A percentile compares a stretch with the other conserved stretches of the same genome.
Evolutionary conservation across 2,888 invertebrate species (phyloP).

Genomic region (Eupithecia exiguata): DNA sequence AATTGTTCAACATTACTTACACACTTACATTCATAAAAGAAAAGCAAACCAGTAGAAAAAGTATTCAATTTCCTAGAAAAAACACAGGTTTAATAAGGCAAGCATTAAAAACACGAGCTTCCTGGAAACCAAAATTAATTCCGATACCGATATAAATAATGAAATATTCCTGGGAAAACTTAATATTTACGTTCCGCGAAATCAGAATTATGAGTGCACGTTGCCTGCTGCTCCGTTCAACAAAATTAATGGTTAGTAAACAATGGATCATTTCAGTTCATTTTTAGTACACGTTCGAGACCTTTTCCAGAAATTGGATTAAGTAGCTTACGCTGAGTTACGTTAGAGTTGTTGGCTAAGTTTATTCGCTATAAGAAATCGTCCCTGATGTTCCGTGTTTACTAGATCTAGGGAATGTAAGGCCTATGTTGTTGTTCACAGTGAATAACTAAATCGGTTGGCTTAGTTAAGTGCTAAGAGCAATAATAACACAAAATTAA

Average conservation of each 20-base stretch:
- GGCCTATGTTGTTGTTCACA: not conserved
- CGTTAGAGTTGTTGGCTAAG: not conserved
- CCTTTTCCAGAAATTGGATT: conserved; percentile 5
- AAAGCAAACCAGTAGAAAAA: not conserved
- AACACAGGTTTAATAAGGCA: not conserved
- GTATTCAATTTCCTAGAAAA: not conserved
- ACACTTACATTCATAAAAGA: not conserved
- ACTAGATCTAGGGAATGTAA: not conserved
- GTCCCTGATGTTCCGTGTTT: not conserved
- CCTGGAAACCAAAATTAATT: not conserved
- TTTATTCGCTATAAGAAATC: not conserved
- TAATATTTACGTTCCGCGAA: conserved; percentile 9
- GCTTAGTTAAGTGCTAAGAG: no score
- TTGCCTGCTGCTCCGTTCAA: conserved; percentile 10
- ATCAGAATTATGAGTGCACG: conserved; percentile 17
- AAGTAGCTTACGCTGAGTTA: conserved; percentile 3
- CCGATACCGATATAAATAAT: not conserved
- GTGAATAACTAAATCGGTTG: not conserved
- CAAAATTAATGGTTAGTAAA: conserved; percentile 17
- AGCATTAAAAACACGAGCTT: not conserved
- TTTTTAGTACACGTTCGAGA: not conserved
- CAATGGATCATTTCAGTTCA: conserved; percentile 12
- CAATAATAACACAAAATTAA: not conserved
- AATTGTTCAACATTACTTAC: no score
- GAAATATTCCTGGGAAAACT: conserved; percentile 9